phyloP scores from a whole-genome alignment of 2,113 vertebrate genomes.

The Ginglymostoma cirratum region DNA sequence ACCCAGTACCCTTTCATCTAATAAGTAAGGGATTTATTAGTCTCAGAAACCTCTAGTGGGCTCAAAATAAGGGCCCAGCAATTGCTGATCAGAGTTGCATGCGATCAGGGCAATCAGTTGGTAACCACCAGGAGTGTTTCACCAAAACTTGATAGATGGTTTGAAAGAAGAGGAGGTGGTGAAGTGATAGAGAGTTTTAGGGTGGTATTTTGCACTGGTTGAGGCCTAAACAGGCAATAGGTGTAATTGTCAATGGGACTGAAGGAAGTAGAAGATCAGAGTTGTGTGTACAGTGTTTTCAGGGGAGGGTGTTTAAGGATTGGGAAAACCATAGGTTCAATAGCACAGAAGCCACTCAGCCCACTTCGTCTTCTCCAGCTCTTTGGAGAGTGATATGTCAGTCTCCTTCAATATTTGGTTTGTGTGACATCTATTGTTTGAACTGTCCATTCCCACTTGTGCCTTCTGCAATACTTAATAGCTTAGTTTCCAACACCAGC shows the following conservation, averaged over 20 bases:
- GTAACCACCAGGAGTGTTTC: background rate
- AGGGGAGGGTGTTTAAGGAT: background rate
- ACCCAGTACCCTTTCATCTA: background rate
- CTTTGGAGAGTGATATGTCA: background rate
- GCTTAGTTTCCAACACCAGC: background rate
- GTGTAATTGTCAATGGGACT: background rate
- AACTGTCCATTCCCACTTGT: background rate
- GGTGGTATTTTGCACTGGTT: too few species aligned
- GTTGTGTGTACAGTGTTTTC: background rate
- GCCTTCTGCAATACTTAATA: background rate
- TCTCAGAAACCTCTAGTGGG: background rate
- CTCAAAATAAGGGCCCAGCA: background rate
- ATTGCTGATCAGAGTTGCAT: background rate
- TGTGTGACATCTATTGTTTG: background rate
- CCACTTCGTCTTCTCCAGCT: too few species aligned
- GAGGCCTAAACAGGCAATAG: too few species aligned
- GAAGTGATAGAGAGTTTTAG: too few species aligned
- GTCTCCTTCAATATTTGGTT: background rate
- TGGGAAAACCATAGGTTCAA: background rate
- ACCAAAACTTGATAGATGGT: too few species aligned
- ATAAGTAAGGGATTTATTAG: background rate
- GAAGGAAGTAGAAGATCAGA: background rate
- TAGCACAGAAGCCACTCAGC: too few species aligned
- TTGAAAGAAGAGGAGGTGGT: too few species aligned
- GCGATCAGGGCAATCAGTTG: background rate